Evolutionary conservation across 2,113 vertebrate species (phyloP), one percentile per base, ranked within the genome.

Genomic region (Circaetus gallicus): DNA sequence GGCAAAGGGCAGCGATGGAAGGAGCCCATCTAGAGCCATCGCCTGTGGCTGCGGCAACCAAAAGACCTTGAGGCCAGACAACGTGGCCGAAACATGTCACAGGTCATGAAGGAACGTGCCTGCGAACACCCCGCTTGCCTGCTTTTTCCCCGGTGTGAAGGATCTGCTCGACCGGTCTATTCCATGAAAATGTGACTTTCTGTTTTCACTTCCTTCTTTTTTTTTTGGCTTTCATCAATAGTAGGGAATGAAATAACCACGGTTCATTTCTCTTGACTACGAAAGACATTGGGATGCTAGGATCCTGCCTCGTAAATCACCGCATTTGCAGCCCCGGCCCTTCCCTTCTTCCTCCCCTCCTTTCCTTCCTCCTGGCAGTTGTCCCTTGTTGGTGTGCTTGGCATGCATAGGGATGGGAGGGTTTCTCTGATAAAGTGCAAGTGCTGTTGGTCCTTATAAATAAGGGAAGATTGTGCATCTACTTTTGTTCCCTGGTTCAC

Each of bases 401-500:
- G 78, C 42, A 28, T 76, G 76, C 90, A 67, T 17, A 63, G 59
- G 74, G 88, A 16, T 7, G 63, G 67, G 71, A 71, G 67, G 58
- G 49, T 36, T 85, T 56, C 66, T 87, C 92, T 59, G 88, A 90
- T 91, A 93, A 96, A 96, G 93, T 77, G 86, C 82, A 90, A 93
- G 82, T 91, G 89, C 80, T 94, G 74, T 94, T 73, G 91, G 47
- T 96, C 93, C 94, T 91, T 91, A 59, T 50, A 93, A 90, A 88
- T 56, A 93, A 86, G 89, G 89, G 93, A 82, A 93, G 84, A 42
- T 76, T 59, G 66, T 83, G 87, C 80, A 95, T 91, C 59, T 94
- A 93, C 72, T 43, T 72, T 55, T 74, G 62, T 81, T 67, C 52
- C 84, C 81, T 49, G 70, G 63, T 34, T 71, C 63, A 43, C 70